Evolutionary conservation across 2,113 vertebrate genomes (phyloP), one percentile per base, ranked within the genome.

Genomic region (Laticauda colubrina): DNA sequence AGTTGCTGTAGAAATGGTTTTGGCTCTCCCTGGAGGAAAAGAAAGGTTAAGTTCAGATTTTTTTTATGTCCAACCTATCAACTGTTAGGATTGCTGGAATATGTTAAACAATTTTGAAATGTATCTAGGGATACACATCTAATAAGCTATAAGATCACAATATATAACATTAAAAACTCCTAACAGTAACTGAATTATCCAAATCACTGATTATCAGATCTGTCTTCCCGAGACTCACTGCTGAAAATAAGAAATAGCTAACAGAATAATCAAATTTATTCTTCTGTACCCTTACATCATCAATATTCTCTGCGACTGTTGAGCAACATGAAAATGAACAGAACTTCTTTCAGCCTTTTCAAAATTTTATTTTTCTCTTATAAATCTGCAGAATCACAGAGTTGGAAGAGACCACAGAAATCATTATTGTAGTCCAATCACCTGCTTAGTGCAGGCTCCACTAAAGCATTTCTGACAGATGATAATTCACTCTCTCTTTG

Each of bases 11-110:
- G 96, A 94, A 94, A 85, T 96, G 85, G 5, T 92, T 96, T 98
- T 99, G 94, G 97, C 98, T 95, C 98, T 98, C 95, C 98, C 98
- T 98, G 97, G 53, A 96, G 43, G 93, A 93, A 94, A 94, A 94
- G 3, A 96, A 93, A 39, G 29, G 12, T 95, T 87, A 95, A 75
- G 57, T 90, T 90, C 54, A 29, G 85, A 24, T 55, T 7, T 69
- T 85, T 85, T 87, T 54, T 1, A 61, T 43, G 12, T 21, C 57
- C 2, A 64, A 93, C 29, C 89, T 59, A 61, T 51, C 20, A 51
- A 92, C 2, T 45, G 15, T 34, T 92, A 94, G 92, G 2, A 0
- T 43, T 95, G 91, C 87, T 91, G 51, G 53, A 48, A 87, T 69
- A 61, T 48, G 34, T 93, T 93, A 90, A 94, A 94, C 91, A 26